Evolutionary conservation across 2,888 invertebrate species (phyloP).

Genomic region (Microctonus hyperodae): DNA sequence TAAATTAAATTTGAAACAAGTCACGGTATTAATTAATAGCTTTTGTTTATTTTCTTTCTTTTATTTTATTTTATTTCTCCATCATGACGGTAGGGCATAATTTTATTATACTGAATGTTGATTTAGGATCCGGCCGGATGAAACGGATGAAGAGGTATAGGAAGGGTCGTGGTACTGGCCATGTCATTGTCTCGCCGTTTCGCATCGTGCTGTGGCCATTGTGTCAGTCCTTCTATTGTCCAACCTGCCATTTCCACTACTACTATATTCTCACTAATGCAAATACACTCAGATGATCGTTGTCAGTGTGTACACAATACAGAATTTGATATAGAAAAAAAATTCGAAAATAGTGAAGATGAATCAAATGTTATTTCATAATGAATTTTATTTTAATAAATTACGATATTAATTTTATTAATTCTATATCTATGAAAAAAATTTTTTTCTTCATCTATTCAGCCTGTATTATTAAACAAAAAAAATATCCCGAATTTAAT

Average conservation of each 20-base stretch:
- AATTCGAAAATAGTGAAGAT: too few relatives aligned
- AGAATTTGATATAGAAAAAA: background rate
- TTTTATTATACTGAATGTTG: conserved; percentile 60
- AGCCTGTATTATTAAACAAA: too few relatives aligned
- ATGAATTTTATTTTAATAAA: too few relatives aligned
- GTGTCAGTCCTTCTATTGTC: conserved; percentile 57
- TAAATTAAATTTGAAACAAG: background rate
- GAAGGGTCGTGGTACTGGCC: conserved; percentile 40
- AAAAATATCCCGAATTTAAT: too few relatives aligned
- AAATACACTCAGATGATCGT: background rate
- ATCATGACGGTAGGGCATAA: conserved; percentile 19
- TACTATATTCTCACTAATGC: background rate
- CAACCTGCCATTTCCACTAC: conserved; percentile 33
- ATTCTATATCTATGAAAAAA: too few relatives aligned
- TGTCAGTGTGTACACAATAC: background rate
- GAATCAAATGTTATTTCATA: background rate
- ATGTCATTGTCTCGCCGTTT: conserved; percentile 56
- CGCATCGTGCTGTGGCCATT: conserved; percentile 54
- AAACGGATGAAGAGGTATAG: conserved; percentile 5
- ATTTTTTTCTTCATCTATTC: too few relatives aligned
- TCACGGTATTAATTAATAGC: background rate
- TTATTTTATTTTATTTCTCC: background rate
- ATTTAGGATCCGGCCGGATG: conserved; percentile 50
- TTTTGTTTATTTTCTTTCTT: background rate
- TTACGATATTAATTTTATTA: too few relatives aligned